Evolutionary conservation across 2,113 vertebrate species (phyloP), one percentile per base, ranked within the genome.

Genomic region (Taxidea taxus): DNA sequence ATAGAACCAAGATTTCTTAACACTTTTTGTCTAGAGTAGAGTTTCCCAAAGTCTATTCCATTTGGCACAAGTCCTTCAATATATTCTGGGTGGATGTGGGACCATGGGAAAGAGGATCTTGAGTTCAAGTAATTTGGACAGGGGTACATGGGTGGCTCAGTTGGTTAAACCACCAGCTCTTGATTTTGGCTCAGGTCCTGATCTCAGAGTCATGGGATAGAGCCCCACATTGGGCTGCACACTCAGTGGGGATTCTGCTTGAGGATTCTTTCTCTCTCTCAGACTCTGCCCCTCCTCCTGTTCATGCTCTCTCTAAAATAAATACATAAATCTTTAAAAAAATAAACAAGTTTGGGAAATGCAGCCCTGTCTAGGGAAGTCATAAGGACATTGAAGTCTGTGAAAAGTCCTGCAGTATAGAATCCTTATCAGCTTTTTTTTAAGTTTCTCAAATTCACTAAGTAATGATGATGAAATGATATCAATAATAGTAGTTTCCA

Each of bases 31-130:
- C 54, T 85, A 77, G 18, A 62, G 64, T 83, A 49, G 18, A 29
- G 51, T 80, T 82, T 96, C n/a, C 51, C 37, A 93, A 93, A 92
- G 5, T 86, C 14, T 90, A n/a, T 96, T 91, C n/a, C 34, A 51
- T 18, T 89, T 80, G 74, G 58, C 4, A 42, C 14, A 95, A 77
- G 7, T 62, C 25, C 72, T 11, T 92, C 27, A 87, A 25, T 88
- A 68, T 66, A 27, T 62, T 64, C 54, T 60, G 25, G 31, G 6
- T 87, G 7, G 23, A 44, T 1, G 3, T 47, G 34, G 31, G 49
- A 21, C 20, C 6, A 51, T 82, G 60, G 25, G 80, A 20, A 88
- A 44, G 56, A 82, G 9, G 49, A 78, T 66, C 94, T 39, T 80
- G 6, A 80, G 25, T 7, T 81, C 54, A 86, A 89, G 21, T 90